A percentile compares a stretch with the other conserved stretches of the same genome.
These are phyloP conservation scores for Drosophila littoralis DNA, from an alignment of 1,140 invertebrate species.

Conservation along the genomic window DNA sequence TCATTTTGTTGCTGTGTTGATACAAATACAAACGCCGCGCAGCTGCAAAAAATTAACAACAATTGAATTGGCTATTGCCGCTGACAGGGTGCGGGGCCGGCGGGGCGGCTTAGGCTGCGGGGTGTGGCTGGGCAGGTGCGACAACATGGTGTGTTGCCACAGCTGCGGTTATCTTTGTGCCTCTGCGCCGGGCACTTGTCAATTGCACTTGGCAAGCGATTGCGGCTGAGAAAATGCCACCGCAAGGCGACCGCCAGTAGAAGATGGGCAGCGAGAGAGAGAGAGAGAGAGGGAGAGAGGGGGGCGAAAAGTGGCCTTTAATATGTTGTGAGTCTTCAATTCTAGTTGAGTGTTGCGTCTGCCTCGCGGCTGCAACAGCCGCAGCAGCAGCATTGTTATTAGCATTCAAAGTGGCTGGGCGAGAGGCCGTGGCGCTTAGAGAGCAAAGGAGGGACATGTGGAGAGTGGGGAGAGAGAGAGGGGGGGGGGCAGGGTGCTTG, in stretches of 20 bases:
- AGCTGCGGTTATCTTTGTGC: constrained; percentile 45
- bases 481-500: not conserved
- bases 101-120: not conserved
- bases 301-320: constrained; percentile 3
- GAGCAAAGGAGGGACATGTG: too few relatives aligned
- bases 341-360: not conserved
- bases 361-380: constrained; percentile 49
- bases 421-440: too few relatives aligned
- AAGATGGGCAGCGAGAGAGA: not conserved
- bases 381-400: constrained; percentile 49
- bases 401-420: constrained; percentile 12
- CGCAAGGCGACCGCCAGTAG: constrained; percentile 14
- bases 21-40: not conserved
- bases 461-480: not conserved
- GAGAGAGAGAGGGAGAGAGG: not conserved
- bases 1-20: not conserved
- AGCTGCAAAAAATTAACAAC: constrained; percentile 39
- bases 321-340: constrained; percentile 1
- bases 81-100: not conserved
- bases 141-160: constrained; percentile 14
- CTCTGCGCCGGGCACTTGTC: constrained; percentile 45
- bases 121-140: not conserved
- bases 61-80: constrained; percentile 15
- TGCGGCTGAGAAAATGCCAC: constrained; percentile 20
- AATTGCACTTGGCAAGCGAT: constrained; percentile 61